Base-by-base conservation (phyloP, 1,140 invertebrate genomes). In the Stenopsyche tienmushanensis region DNA sequence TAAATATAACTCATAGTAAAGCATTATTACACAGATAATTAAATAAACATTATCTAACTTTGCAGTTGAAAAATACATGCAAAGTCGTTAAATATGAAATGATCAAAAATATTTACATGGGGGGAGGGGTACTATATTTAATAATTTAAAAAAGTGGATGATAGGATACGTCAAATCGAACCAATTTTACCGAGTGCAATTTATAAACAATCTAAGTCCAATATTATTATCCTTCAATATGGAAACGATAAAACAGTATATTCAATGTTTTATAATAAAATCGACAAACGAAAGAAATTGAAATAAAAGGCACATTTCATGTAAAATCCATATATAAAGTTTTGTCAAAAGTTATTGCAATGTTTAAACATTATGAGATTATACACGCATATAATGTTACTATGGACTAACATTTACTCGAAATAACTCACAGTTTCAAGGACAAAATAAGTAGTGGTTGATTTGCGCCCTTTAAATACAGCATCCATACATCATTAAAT, bases 1-100 rank as follows among this genome's bases (percentile, higher is more conserved):
- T 66, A 70, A 70, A 70, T 70, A 70, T 60, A 70, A 45, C 66
- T 70, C 42, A 66, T 21, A 57, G 66, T 70, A 66, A 70, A 70
- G 68, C 68, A 66, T 65, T 58, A 65, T 62, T 65, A 69, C 49
- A 68, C 34, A 45, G 23, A 17, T 47, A 47, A 5, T 69, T 62
- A 69, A 65, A 69, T 65, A 69, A 69, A 45, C 50, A 69, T 52
- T 69, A 69, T 64, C 50, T 59, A 62, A 67, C 57, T 60, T 59
- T 41, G 47, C 26, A 53, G 53, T 60, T 69, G 60, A 60, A 64
- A 67, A 64, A 65, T 69, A 45, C 62, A 69, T 70, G 66, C 53
- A 66, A 70, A 66, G 67, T 47, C 66, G 64, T 52, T 70, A 70
- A 42, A 65, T 70, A 66, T 58, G 50, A 67, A 67, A 68, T 25